Evolutionary conservation across 1,140 invertebrate genomes (phyloP).

Genomic region (Apis laboriosa): DNA sequence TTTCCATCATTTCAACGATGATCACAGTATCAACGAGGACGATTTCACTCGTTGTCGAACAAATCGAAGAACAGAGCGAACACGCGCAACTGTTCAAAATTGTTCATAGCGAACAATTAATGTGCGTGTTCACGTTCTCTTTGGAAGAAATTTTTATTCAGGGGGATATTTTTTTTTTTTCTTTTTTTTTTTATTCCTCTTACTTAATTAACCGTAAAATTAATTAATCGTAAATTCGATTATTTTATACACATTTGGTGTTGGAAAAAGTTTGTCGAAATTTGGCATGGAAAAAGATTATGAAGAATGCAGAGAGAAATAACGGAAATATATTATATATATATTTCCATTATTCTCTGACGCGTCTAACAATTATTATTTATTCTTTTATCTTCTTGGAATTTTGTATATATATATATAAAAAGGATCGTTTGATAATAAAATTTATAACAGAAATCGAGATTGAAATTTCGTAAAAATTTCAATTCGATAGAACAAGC

Average conservation of each 20-base stretch:
- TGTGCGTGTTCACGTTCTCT: not conserved
- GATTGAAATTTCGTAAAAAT: too few species aligned
- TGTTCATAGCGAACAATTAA: slow-evolving; percentile 28
- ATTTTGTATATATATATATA: not conserved
- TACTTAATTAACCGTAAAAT: too few species aligned
- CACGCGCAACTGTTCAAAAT: slow-evolving; percentile 55
- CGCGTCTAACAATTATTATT: too few species aligned
- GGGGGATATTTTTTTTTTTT: not conserved
- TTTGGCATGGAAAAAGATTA: slow-evolving; percentile 8
- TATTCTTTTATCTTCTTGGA: not conserved
- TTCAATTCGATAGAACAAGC: not conserved
- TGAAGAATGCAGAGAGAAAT: not conserved
- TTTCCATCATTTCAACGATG: slow-evolving; percentile 15
- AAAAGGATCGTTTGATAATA: not conserved
- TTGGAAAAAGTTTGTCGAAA: slow-evolving; percentile 22
- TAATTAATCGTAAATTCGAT: not conserved
- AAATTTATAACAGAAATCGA: too few species aligned
- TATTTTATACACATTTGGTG: slow-evolving; percentile 53
- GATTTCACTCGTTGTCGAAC: slow-evolving; percentile 39
- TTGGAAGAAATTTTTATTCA: slow-evolving; percentile 26
- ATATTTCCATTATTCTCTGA: too few species aligned
- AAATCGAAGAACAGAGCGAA: slow-evolving; percentile 58
- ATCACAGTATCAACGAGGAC: slow-evolving; percentile 50
- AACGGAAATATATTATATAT: not conserved
- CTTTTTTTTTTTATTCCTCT: too few species aligned